Evolutionary conservation across 2,888 invertebrate genomes (phyloP).

Genomic region (Lottia gigantea): DNA sequence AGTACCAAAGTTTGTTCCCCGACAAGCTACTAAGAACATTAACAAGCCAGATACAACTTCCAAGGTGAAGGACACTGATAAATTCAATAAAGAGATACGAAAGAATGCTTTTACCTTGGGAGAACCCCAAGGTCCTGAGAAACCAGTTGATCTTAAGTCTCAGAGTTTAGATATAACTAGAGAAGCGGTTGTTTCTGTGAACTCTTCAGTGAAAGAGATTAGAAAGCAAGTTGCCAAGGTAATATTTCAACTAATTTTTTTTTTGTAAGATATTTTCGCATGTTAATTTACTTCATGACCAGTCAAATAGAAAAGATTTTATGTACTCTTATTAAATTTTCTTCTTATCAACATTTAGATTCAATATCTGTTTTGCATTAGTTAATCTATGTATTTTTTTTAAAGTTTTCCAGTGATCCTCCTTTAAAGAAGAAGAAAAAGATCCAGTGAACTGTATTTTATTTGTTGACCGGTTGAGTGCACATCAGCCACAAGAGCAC

Average conservation of each 20-base stretch:
- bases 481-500: too few species aligned
- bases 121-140: slow-evolving; percentile 46
- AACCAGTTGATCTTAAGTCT: slow-evolving; percentile 20
- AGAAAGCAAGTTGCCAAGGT: slow-evolving; percentile 51
- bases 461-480: too few species aligned
- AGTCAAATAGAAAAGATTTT: too few species aligned
- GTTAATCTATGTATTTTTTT: too few species aligned
- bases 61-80: slow-evolving; percentile 25
- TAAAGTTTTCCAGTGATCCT: too few species aligned
- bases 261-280: too few species aligned
- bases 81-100: slow-evolving; percentile 39
- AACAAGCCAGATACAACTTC: not conserved
- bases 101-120: slow-evolving; percentile 51
- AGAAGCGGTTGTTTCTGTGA: slow-evolving; percentile 42
- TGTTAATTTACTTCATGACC: too few species aligned
- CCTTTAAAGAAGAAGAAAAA: too few species aligned
- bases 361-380: too few species aligned
- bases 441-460: too few species aligned
- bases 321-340: too few species aligned
- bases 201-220: slow-evolving; percentile 47
- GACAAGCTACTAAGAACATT: slow-evolving; percentile 41
- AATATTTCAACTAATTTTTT: not conserved
- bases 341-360: too few species aligned
- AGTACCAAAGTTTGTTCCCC: slow-evolving; percentile 53
- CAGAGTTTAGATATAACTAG: slow-evolving; percentile 25